phyloP scores from a whole-genome alignment of 2,888 invertebrate genomes.

The Sphecodes monilicornis region DNA sequence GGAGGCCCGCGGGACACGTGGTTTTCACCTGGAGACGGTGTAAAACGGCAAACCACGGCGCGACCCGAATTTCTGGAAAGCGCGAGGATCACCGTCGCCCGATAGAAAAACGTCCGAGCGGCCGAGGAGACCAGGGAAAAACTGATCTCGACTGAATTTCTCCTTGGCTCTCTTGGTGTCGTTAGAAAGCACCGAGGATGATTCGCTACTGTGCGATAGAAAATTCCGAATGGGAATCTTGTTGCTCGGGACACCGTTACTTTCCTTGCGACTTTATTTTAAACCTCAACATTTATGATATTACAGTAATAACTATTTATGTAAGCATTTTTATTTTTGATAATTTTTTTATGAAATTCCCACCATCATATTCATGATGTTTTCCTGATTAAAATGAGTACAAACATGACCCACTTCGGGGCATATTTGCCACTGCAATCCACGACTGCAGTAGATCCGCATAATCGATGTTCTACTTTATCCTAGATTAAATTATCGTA shows the following conservation, averaged over 20 bases:
- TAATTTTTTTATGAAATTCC: too few relatives aligned
- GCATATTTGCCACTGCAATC: too few relatives aligned
- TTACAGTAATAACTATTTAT: neutral
- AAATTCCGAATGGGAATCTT: neutral
- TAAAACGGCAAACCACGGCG: slow-evolving; percentile 5
- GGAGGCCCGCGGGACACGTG: neutral
- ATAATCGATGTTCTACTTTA: too few relatives aligned
- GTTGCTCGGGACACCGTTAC: neutral
- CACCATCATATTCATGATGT: too few relatives aligned
- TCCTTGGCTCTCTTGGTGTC: slow-evolving; percentile 19
- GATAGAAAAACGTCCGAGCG: neutral
- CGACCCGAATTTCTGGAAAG: slow-evolving; percentile 46
- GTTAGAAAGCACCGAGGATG: slow-evolving; percentile 37
- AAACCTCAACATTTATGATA: neutral
- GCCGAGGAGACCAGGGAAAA: neutral
- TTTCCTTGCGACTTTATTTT: neutral
- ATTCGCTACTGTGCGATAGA: neutral
- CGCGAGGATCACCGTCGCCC: neutral
- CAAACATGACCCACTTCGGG: too few relatives aligned
- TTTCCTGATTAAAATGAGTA: too few relatives aligned
- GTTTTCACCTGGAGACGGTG: slow-evolving; percentile 6
- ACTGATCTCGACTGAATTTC: slow-evolving; percentile 23
- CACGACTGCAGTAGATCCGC: too few relatives aligned
- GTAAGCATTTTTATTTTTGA: too few relatives aligned
- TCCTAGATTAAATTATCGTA: too few relatives aligned